Conservation (phyloP, 1,140 invertebrate genomes). For the Trichogramma pretiosum region DNA sequence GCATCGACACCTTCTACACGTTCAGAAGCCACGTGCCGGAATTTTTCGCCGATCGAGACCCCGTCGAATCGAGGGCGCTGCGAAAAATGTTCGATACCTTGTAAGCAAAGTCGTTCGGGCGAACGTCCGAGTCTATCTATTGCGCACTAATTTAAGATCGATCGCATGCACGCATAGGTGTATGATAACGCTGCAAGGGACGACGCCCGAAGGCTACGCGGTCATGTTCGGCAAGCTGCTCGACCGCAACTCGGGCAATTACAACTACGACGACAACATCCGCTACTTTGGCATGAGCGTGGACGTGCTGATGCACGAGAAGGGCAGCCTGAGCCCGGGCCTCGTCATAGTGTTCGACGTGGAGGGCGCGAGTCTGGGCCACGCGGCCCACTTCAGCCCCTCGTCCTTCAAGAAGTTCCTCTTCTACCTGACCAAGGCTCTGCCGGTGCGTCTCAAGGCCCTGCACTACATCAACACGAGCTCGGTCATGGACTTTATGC, state of each 20-base stretch:
- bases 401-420: constrained; percentile 54
- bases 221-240: constrained; percentile 45
- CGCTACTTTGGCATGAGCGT: constrained; percentile 50
- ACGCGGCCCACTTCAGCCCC: constrained; percentile 51
- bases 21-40: constrained; percentile 53
- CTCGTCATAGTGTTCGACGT: constrained; percentile 54
- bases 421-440: constrained; percentile 57
- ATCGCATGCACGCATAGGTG: neutral
- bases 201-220: constrained; percentile 49
- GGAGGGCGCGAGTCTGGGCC: constrained; percentile 45
- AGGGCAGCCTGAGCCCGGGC: constrained; percentile 47
- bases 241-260: constrained; percentile 50
- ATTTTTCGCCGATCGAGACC: constrained; percentile 52
- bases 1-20: constrained; percentile 57
- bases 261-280: constrained; percentile 44
- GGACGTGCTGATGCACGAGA: constrained; percentile 47
- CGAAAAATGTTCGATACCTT: constrained; percentile 40
- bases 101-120: too few relatives aligned
- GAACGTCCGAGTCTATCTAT: too few relatives aligned
- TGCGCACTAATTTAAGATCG: neutral
- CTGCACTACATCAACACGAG: constrained; percentile 62
- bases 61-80: constrained; percentile 37
- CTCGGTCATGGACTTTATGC: constrained; percentile 56
- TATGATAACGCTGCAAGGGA: neutral
- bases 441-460: constrained; percentile 57